Percentiles rank a stretch among this genome's conserved stretches.
Conservation (phyloP, 2,888 invertebrate species). For the Rotaria macrura region DNA sequence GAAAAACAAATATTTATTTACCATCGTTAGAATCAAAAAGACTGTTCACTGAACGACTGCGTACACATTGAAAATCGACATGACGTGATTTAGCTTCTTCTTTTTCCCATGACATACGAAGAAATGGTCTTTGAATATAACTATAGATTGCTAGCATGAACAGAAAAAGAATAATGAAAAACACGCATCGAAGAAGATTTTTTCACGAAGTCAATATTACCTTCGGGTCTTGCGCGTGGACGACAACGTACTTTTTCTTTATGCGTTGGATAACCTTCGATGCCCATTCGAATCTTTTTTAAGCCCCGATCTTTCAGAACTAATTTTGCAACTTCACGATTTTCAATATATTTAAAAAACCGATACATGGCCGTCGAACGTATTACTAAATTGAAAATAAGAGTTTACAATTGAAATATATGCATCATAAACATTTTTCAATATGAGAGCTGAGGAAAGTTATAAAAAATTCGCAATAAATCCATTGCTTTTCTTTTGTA, state of each 20-base stretch:
- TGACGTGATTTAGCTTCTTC: conserved; percentile 97
- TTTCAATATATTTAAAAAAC: conserved; percentile 98
- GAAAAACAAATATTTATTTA: neutral
- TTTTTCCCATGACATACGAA: conserved; percentile 99
- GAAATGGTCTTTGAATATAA: conserved; percentile 95
- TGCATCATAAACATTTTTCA: too few relatives aligned
- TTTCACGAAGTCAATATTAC: conserved; percentile 34
- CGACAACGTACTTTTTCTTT: conserved; percentile 94
- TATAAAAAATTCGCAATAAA: too few relatives aligned
- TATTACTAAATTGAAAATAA: conserved; percentile 61
- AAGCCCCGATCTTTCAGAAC: conserved; percentile 94
- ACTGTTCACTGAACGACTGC: conserved; percentile 66
- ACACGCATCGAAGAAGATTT: neutral
- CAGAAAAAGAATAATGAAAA: neutral
- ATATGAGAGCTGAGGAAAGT: too few relatives aligned
- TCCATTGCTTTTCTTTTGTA: too few relatives aligned
- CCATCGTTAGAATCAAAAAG: conserved; percentile 29
- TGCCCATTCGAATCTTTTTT: conserved; percentile 94
- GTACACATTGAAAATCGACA: conserved; percentile 96
- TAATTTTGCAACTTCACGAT: conserved; percentile 94
- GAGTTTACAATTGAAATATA: too few relatives aligned
- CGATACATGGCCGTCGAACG: conserved; percentile 86
- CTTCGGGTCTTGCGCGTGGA: conserved; percentile 81
- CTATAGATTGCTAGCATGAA: conserved; percentile 65
- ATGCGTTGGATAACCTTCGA: conserved; percentile 94